Conservation (phyloP, 2,888 invertebrate species). For the Perithous albicinctus region DNA sequence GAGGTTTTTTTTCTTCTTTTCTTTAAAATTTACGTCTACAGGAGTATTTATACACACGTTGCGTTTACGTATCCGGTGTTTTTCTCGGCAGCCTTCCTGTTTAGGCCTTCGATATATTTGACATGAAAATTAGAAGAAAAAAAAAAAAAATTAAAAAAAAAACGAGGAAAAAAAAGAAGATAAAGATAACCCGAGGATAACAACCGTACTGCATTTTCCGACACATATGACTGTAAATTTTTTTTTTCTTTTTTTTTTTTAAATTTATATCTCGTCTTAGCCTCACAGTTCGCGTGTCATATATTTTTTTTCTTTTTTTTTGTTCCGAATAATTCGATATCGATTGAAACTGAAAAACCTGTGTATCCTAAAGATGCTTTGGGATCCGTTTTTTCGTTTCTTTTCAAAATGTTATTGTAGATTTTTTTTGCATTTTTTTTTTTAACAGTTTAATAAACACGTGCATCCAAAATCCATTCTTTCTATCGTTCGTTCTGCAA, state of each 20-base stretch:
- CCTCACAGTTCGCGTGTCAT: constrained; percentile 50
- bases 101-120: constrained; percentile 77
- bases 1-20: constrained; percentile 27
- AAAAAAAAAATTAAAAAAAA: constrained; percentile 33
- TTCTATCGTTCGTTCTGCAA: too few species aligned
- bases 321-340: neutral
- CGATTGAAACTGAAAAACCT: constrained; percentile 33
- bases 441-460: constrained; percentile 23
- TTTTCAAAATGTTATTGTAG: constrained; percentile 29
- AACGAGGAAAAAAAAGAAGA: constrained; percentile 12
- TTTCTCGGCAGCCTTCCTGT: constrained; percentile 71
- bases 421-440: constrained; percentile 32
- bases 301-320: constrained; percentile 31
- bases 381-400: constrained; percentile 6
- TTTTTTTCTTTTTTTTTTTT: neutral
- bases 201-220: constrained; percentile 27
- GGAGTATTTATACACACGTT: constrained; percentile 76
- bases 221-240: constrained; percentile 48
- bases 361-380: constrained; percentile 5
- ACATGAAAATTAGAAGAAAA: constrained; percentile 32
- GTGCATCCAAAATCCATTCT: constrained; percentile 45
- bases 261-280: constrained; percentile 45
- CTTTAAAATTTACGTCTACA: constrained; percentile 78
- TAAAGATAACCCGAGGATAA: constrained; percentile 26
- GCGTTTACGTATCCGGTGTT: constrained; percentile 74